Conservation (phyloP, 2,888 invertebrate genomes). For the Rhaphigaster nebulosa region DNA sequence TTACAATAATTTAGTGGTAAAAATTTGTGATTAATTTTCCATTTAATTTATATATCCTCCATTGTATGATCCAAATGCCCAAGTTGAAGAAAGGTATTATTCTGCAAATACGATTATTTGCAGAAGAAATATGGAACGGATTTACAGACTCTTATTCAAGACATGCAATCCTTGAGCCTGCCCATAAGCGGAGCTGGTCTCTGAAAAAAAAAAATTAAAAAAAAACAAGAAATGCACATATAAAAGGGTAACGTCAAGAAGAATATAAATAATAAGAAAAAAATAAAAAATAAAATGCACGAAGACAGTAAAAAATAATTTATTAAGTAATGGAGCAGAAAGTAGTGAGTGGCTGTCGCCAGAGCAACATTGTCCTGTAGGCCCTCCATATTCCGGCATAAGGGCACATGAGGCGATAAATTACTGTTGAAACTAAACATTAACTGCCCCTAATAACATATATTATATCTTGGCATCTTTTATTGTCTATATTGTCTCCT, state of each 20-base stretch:
- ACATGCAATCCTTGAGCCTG: constrained; percentile 23
- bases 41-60: background rate
- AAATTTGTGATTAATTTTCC: no score
- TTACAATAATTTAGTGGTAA: no score
- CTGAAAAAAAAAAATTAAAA: background rate
- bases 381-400: background rate
- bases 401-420: constrained; percentile 27
- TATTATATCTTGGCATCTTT: constrained; percentile 57
- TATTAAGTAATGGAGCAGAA: constrained; percentile 15
- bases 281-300: background rate
- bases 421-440: constrained; percentile 51
- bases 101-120: background rate
- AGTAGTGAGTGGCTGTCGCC: background rate
- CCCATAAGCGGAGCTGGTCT: constrained; percentile 28
- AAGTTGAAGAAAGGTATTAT: background rate
- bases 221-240: constrained; percentile 4
- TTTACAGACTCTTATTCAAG: background rate
- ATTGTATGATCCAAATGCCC: background rate
- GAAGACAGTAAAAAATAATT: constrained; percentile 41
- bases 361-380: background rate
- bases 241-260: background rate
- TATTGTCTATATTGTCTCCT: constrained; percentile 51
- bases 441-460: constrained; percentile 54
- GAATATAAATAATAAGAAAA: constrained; percentile 10
- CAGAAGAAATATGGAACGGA: background rate